Base-by-base conservation (phyloP, 2,113 vertebrate genomes). In the Ptilonorhynchus violaceus region DNA sequence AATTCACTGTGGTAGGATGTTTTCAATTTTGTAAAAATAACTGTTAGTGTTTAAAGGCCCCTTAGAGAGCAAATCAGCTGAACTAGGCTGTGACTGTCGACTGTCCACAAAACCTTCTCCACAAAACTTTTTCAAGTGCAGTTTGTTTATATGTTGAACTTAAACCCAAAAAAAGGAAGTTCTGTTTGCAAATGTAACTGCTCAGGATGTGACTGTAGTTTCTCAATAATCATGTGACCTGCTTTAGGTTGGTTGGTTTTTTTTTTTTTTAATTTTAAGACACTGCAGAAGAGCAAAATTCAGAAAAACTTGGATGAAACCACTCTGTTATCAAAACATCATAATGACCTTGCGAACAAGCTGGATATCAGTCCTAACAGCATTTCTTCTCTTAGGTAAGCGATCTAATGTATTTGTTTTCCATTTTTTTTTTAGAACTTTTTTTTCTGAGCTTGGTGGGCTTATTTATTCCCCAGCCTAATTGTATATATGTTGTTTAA, bases 381-480 rank as follows among this genome's bases (percentile, higher is more conserved):
- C 64, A 27, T 60, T 96, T 91, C 95, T 95, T 82, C 72, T 95
- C 15, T 82, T 95, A 82, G 0, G 95, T 97, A 92, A 96, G 96
- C 96, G 21, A 85, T 27, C 17, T 28, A 72, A 44, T 5, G 6
- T 33, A 72, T 35, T 92, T 74, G 13, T 77, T 95, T 85, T 52
- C 47, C 23, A 21, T 30, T 25, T 5, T 83, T 84, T 77, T 28
- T 44, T 39, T 39, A 70, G 24, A 75, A 27, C 2, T 41, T 41
- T 44, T 15, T 25, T 47, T 6, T 23, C 28, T 49, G 42, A 77
- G 4, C 4, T 25, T 72, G 35, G 9, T 60, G 33, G 9, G 23
- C 13, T 63, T 83, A 35, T 66, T 88, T 79, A 50, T 66, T 75
- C 39, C 14, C 25, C 20, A 73, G 13, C 8, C 59, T 64, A 82